A percentile compares a stretch with the other conserved stretches of the same genome.
These are phyloP conservation scores for Melieria omissa DNA, from an alignment of 2,888 invertebrate genomes.

Conservation along the genomic window DNA sequence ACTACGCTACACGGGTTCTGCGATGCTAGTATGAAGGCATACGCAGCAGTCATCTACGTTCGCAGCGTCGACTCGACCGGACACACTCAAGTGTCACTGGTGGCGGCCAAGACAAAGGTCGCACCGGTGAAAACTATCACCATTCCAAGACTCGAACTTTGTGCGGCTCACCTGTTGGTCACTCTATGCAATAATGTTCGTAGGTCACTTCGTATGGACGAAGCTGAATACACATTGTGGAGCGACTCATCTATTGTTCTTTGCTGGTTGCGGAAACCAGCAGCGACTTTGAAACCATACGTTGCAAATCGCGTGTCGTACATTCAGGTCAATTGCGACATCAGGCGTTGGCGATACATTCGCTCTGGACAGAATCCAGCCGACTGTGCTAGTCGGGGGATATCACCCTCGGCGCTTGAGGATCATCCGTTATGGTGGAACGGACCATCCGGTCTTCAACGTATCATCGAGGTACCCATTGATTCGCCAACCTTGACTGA, in stretches of 20 bases:
- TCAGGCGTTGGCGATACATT: constrained; percentile 9
- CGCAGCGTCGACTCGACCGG: background rate
- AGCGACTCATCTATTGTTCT: background rate
- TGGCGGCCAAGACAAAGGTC: background rate
- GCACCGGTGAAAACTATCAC: background rate
- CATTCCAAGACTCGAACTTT: background rate
- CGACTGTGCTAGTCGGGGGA: constrained; percentile 4
- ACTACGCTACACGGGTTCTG: background rate
- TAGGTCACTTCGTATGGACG: background rate
- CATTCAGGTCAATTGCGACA: background rate
- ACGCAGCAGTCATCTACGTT: constrained; percentile 6
- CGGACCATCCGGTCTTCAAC: background rate
- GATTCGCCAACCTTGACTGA: background rate
- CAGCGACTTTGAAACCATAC: background rate
- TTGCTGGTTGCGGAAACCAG: background rate
- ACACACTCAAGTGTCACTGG: background rate
- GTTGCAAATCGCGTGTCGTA: background rate
- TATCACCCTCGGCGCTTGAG: background rate
- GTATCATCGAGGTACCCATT: background rate
- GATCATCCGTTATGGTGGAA: background rate
- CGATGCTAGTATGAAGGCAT: background rate
- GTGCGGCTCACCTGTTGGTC: background rate
- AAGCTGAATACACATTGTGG: background rate
- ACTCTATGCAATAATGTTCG: background rate
- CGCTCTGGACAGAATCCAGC: constrained; percentile 13